Evolutionary conservation across 2,113 vertebrate species (phyloP), one percentile per base, ranked within the genome.

Genomic region (Phrynocephalus versicolor): DNA sequence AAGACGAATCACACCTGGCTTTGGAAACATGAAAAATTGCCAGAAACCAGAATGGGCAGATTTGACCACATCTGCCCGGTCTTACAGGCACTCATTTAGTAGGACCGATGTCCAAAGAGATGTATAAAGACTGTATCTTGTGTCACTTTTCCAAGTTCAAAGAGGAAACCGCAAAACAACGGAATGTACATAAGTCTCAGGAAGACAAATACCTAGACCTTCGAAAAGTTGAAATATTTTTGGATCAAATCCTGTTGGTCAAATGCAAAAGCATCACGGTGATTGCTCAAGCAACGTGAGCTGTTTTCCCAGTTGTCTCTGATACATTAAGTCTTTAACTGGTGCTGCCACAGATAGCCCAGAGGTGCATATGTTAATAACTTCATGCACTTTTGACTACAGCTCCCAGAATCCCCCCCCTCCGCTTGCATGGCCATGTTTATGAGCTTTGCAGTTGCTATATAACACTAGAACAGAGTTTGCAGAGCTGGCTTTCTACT

Each of bases 391-490:
- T 16, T 6, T 37, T 71, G 18, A 71, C 18, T 35, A 35, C 69
- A 19, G 3, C 58, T 0, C 0, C 14, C 45, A 45, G 9, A 77
- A n/a, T 55, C 75, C 21, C 51, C 81, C 35, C n/a, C 16, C 2
- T 21, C 15, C 25, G 71, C 82, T 75, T 87, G 67, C 58, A 76
- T 75, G 14, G n/a, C 27, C 88, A 15, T 74, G 90, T 37, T 1
- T 0, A 0, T 30, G 87, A 74, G 45, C 45, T 51, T 51, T 51
- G 45, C 45, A 6, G 45, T 51, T 51, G 45, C 45, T 51, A 51
- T 51, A 51, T 51, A 51, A 51, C 45, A 69, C n/a, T 33, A 72
- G 77, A 86, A 7, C 71, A 65, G 8, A 67, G 92, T 83, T 77
- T n/a, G 45, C 55, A 65, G 8, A 67, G 92, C 83, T 77, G n/a